Conservation (phyloP, 1,140 invertebrate species). For the Pseudomyrmex cubaensis region DNA sequence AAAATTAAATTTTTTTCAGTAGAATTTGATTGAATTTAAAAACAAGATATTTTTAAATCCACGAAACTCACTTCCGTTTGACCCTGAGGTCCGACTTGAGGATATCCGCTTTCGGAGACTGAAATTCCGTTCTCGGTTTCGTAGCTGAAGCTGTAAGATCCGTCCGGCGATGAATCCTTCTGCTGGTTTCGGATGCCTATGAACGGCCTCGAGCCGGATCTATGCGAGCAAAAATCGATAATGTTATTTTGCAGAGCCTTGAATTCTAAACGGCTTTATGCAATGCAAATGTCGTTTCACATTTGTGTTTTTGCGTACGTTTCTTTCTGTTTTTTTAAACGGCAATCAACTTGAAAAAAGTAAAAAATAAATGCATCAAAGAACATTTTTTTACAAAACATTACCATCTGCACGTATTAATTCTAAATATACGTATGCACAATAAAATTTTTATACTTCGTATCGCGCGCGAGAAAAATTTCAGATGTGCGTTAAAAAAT, state of each 20-base stretch:
- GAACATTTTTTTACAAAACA: too few species aligned
- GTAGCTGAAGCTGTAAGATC: constrained; percentile 81
- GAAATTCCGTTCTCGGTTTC: constrained; percentile 84
- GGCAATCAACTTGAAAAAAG: background rate
- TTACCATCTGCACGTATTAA: too few species aligned
- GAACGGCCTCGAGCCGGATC: constrained; percentile 65
- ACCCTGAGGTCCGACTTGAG: constrained; percentile 80
- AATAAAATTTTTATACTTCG: too few species aligned
- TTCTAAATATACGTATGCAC: too few species aligned
- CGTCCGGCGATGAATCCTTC: constrained; percentile 79
- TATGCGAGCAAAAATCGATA: constrained; percentile 11
- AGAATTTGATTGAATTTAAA: background rate
- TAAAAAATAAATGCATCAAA: too few species aligned
- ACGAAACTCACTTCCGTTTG: constrained; percentile 75
- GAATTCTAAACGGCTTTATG: background rate
- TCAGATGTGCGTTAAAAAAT: too few species aligned
- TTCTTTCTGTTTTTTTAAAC: background rate
- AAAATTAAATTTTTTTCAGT: too few species aligned
- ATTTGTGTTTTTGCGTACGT: background rate
- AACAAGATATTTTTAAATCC: background rate
- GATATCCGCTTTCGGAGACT: constrained; percentile 80
- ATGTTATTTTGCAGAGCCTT: background rate
- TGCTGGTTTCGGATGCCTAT: constrained; percentile 81
- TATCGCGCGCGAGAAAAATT: too few species aligned
- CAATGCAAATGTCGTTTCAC: background rate